Evolutionary conservation across 64 coral and sea anemone species (phyloP).

Genomic region (Stichodactyla mertensii): DNA sequence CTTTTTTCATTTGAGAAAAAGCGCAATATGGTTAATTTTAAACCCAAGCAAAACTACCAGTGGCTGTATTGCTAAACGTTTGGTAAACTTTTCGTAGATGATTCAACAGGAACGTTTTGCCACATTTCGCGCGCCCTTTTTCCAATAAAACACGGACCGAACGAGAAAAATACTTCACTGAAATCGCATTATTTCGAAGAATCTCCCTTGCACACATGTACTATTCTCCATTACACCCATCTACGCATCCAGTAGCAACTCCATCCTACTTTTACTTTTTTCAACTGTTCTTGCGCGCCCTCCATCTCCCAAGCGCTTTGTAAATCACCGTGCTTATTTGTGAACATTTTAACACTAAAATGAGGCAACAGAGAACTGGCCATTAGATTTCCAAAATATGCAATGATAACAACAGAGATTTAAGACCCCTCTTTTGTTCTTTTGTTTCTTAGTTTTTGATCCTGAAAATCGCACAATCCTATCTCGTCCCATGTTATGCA

Average conservation of each 20-base stretch:
- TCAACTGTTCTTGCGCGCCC: slow-evolving; percentile 4
- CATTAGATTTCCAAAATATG: too few species aligned
- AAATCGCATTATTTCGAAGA: slow-evolving; percentile 16
- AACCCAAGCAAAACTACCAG: slow-evolving; percentile 34
- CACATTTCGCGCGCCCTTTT: slow-evolving; percentile 36
- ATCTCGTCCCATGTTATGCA: too few species aligned
- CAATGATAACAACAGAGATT: too few species aligned
- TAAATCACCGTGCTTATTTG: not conserved
- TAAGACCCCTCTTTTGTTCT: too few species aligned
- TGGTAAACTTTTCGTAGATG: slow-evolving; percentile 16
- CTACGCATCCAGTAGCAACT: not conserved
- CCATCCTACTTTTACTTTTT: not conserved
- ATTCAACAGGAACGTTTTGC: slow-evolving; percentile 45
- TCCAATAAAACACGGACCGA: slow-evolving; percentile 7
- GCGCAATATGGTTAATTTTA: too few species aligned
- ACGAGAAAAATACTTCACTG: not conserved
- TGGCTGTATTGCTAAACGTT: slow-evolving; percentile 18
- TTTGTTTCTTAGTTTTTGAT: too few species aligned
- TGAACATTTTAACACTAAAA: too few species aligned
- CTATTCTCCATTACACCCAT: slow-evolving; percentile 28
- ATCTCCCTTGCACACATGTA: not conserved
- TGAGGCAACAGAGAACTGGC: too few species aligned
- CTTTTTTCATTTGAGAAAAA: too few species aligned
- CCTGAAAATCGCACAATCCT: too few species aligned
- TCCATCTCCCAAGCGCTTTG: slow-evolving; percentile 24